Evolutionary conservation across 2,797 vertebrate species (phyloP), one percentile per base, ranked within the genome.

Genomic region (Pseudochirops corinnae): DNA sequence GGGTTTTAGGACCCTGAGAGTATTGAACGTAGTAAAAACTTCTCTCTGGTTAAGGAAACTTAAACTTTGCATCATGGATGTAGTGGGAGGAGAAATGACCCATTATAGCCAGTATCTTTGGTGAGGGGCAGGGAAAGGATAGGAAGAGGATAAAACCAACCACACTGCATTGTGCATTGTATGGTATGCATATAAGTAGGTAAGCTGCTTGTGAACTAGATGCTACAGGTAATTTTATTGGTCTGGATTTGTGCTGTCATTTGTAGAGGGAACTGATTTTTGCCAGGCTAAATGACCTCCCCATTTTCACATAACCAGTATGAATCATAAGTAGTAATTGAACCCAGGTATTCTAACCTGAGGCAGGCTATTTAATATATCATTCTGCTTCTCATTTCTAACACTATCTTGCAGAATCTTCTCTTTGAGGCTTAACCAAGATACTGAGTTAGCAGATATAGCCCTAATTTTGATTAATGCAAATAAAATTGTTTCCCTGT

Each of bases 391-490:
- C 13, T 62, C 31, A 62, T 31, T 74, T 11, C 33, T 74, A n/a
- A n/a, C 33, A 0, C 33, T 33, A 6, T 74, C 33, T n/a, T 74
- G 33, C 62, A 74, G 62, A n/a, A 39, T 14, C 53, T 55, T 55
- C 53, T 11, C 53, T 55, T n/a, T 18, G 33, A 74, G 33, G 5
- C 62, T 74, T n/a, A 74, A 18, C 33, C 33, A 74, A 7, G 33
- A 74, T 74, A 74, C 33, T n/a, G 5, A 74, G 33, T n/a, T 74
- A 33, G 31, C 60, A 74, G 93, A 90, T 39, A n/a, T 87, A 52
- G 39, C 11, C 29, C 33, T 95, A 6, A 95, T 31, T 82, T 55
- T 95, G 33, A 94, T 92, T n/a, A 60, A 74, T 55, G 21, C 55
- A 92, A 92, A 31, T 93, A 24, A 58, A 55, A 92, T 57, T 93